phyloP scores from a whole-genome alignment of 2,113 vertebrate species.

The Chauna torquata region DNA sequence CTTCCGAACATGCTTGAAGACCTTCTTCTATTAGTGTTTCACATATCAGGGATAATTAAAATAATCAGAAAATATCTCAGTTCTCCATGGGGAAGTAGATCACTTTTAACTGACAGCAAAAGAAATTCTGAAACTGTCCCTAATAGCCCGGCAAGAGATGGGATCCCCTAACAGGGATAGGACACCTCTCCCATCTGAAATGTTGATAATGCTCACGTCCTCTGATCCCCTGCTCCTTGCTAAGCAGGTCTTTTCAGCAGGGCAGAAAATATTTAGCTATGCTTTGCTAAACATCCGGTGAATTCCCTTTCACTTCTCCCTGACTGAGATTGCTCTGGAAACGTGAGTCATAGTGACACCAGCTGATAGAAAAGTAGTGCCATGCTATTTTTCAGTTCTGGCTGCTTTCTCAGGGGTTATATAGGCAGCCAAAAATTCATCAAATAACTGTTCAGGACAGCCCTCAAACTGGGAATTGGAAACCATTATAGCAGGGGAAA shows the following conservation, averaged over 20 bases:
- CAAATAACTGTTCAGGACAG: neutral
- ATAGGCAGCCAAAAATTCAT: neutral
- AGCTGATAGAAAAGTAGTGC: neutral
- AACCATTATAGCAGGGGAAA: neutral
- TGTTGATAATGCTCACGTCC: fast-evolving
- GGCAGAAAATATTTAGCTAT: neutral
- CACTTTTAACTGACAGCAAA: neutral
- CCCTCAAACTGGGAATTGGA: neutral
- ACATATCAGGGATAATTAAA: neutral
- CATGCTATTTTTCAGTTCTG: neutral
- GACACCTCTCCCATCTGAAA: neutral
- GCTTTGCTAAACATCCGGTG: neutral
- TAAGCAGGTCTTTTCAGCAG: neutral
- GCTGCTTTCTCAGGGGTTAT: neutral
- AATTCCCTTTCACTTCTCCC: neutral
- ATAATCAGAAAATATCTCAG: neutral
- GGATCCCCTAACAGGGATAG: neutral
- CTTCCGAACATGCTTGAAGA: neutral
- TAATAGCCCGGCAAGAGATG: neutral
- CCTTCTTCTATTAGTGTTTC: neutral
- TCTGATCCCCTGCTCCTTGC: neutral
- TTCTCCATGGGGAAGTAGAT: neutral
- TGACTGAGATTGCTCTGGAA: neutral
- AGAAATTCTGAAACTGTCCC: neutral
- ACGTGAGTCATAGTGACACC: neutral